Percentiles rank a stretch among this genome's conserved stretches.
Evolutionary conservation across 2,797 vertebrate genomes (phyloP).

Genomic region (Gephyroberyx darwinii): DNA sequence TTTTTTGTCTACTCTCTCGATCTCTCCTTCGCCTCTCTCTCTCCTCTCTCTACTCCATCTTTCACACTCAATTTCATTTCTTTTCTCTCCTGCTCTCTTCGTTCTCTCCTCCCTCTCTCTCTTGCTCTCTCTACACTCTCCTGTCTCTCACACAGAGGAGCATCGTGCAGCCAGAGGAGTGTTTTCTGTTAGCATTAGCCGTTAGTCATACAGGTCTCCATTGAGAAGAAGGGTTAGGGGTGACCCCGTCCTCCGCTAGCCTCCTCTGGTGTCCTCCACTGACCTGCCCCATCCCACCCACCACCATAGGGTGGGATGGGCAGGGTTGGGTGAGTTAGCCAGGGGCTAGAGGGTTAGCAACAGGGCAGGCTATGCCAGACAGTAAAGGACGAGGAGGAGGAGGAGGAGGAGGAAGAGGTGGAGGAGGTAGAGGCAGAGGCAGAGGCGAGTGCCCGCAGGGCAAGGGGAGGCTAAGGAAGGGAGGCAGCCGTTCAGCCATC

Average conservation of each 20-base stretch:
- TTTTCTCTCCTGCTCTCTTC: constrained; percentile 8
- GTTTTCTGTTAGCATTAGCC: constrained; percentile 70
- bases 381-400: constrained; percentile 59
- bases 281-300: constrained; percentile 20
- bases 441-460: constrained; percentile 64
- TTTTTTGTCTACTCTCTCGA: constrained; percentile 37
- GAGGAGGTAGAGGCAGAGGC: constrained; percentile 22
- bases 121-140: constrained; percentile 8
- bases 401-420: constrained; percentile 43
- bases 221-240: constrained; percentile 41
- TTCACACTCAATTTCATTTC: background rate
- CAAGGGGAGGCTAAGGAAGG: constrained; percentile 87
- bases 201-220: constrained; percentile 29
- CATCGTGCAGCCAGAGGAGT: constrained; percentile 76
- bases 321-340: constrained; percentile 57
- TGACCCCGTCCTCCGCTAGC: constrained; percentile 42
- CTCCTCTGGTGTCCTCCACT: constrained; percentile 12
- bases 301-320: constrained; percentile 64
- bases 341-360: constrained; percentile 60
- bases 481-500: constrained; percentile 83
- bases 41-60: constrained; percentile 9
- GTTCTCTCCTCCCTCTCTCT: background rate
- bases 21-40: background rate
- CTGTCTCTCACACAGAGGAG: constrained; percentile 60
- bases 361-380: constrained; percentile 69